Evolutionary conservation across 2,797 vertebrate species (phyloP), one percentile per base, ranked within the genome.

Genomic region (Coreius guichenoti): DNA sequence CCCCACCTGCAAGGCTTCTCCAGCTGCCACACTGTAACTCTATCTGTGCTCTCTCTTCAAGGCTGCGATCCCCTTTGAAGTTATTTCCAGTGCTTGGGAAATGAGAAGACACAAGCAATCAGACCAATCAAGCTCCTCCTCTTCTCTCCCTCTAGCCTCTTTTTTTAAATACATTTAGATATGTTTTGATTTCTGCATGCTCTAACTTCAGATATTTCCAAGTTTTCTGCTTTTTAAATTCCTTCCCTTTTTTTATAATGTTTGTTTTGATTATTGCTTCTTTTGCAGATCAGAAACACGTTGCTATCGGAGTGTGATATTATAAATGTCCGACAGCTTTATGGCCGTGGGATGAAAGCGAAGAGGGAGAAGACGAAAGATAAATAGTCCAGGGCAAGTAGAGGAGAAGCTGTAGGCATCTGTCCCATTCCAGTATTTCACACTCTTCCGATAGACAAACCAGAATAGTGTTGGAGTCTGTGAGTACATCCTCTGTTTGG

Each of bases 31-130:
- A 47, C 86, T 95, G 96, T 96, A 97, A 97, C 94, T 91, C 90
- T 96, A 96, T 93, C 92, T 84, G 63, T 77, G 78, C 76, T 79
- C 92, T 79, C 92, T 94, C 93, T 94, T 95, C 95, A 96, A 95
- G 95, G 94, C 95, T 91, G 91, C 89, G 90, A 86, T 43, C 91
- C 87, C 88, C 95, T 95, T 95, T 97, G 95, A 97, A 96, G 96
- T 96, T 96, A 96, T 96, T 98, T 96, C 95, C 93, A 96, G 95
- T 91, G 90, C 91, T 94, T 92, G 93, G 95, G 93, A 93, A 93
- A 77, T 70, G 39, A 86, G 88, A 86, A 49, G 87, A 90, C 92
- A 93, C 78, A 33, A 79, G 86, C 82, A 80, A 81, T 91, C 90
- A 89, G 92, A 87, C 58, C 91, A 83, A 91, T n/a, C 87, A 91